These are phyloP conservation scores for Cheilosia vulpina DNA, from an alignment of 2,888 invertebrate species.

Conservation along the genomic window DNA sequence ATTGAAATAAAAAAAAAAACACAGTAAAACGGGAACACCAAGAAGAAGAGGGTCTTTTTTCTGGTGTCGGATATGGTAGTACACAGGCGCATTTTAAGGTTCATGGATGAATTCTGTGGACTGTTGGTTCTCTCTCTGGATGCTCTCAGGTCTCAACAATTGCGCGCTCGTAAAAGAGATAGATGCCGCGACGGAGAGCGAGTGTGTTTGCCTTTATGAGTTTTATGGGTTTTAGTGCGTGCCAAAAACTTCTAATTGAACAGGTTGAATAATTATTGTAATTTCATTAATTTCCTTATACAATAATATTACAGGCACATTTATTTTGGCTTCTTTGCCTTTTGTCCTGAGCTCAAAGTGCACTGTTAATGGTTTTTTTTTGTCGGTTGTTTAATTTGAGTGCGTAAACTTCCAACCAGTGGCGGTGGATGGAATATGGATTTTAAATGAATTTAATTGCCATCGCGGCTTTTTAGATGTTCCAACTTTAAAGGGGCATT, in stretches of 20 bases:
- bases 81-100: constrained; percentile 55
- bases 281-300: constrained; percentile 59
- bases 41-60: constrained; percentile 23
- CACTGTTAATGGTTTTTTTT: constrained; percentile 24
- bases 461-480: constrained; percentile 43
- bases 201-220: constrained; percentile 80
- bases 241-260: constrained; percentile 83
- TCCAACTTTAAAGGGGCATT: constrained; percentile 10
- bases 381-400: constrained; percentile 8
- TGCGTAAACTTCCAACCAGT: neutral
- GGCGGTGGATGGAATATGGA: neutral
- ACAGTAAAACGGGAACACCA: constrained; percentile 50
- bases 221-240: constrained; percentile 83
- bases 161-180: constrained; percentile 70
- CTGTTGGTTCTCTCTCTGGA: neutral
- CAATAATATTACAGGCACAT: constrained; percentile 21
- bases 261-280: constrained; percentile 73
- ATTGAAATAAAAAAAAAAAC: constrained; percentile 81
- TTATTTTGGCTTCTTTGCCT: neutral
- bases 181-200: constrained; percentile 60
- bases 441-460: constrained; percentile 47
- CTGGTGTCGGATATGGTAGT: constrained; percentile 28
- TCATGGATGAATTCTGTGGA: constrained; percentile 39
- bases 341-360: constrained; percentile 25
- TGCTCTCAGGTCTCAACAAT: constrained; percentile 51